Base-by-base conservation (phyloP, 2,888 invertebrate genomes). In the Lypha dubia region DNA sequence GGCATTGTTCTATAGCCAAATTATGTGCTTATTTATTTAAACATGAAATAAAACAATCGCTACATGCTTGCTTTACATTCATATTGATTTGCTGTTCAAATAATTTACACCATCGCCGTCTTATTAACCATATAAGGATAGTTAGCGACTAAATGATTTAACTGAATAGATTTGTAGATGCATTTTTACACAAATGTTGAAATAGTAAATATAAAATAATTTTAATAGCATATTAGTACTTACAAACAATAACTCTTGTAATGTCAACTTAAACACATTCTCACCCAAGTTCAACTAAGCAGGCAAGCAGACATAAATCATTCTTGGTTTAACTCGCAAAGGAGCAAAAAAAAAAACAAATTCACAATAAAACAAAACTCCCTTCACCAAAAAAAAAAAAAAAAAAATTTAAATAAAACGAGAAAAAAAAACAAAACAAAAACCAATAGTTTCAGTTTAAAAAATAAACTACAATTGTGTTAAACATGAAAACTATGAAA, bases 191-290 rank as follows among this genome's bases (percentile, higher is more conserved):
- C 3, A 46, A 15, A 28, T 49, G 35, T 17, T 17, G 9, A 58
- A 58, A 58, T 17, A 35, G n/a, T n/a, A n/a, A 4, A 38, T 28
- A 20, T 49, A 35, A 76, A 68, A 60, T 28, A 51, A 70, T 70
- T 81, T 81, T 81, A 70, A 75, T 76, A 75, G 70, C 75, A 58
- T 71, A 76, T 82, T 71, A 76, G 70, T 58, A 58, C 49, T 76
- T 65, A 71, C 75, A 76, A 76, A 82, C 70, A 84, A 84, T 84
- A 84, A 76, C 84, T 84, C 76, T 76, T 80, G 84, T 84, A 76
- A 80, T 84, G 80, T 80, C 84, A 80, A 67, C 76, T 51, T 60
- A 53, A 80, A 80, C 80, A 84, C 71, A 84, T 84, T 84, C 79
- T 83, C 80, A 80, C 76, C 80, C 84, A 84, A 80, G 80, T 84